Percentiles rank a stretch among this genome's conserved stretches.
phyloP scores from a whole-genome alignment of 2,797 vertebrate species.

The Decapterus maruadsi region DNA sequence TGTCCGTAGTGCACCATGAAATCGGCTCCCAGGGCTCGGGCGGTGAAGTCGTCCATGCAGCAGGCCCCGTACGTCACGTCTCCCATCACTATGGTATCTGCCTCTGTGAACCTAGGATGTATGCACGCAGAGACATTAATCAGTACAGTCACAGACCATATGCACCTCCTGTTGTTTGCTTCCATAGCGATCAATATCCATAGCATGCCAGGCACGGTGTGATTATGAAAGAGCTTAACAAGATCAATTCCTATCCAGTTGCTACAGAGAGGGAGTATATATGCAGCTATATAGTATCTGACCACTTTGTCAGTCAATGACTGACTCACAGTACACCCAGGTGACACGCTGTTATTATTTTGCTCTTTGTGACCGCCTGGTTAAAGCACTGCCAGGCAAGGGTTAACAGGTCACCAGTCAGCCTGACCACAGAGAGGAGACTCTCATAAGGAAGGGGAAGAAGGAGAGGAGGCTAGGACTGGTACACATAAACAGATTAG shows the following conservation, averaged over 20 bases:
- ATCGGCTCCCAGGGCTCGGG: slow-evolving; percentile 93
- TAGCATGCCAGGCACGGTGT: slow-evolving; percentile 26
- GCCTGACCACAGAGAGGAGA: slow-evolving; percentile 11
- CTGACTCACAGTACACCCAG: slow-evolving; percentile 35
- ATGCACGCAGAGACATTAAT: slow-evolving; percentile 34
- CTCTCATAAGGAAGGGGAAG: slow-evolving; percentile 6
- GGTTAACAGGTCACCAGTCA: slow-evolving; percentile 45
- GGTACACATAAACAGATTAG: slow-evolving; percentile 35
- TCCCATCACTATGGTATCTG: slow-evolving; percentile 95
- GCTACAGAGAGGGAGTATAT: slow-evolving; percentile 22
- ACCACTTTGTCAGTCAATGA: slow-evolving; percentile 49
- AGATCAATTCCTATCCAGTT: slow-evolving; percentile 60
- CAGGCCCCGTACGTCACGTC: slow-evolving; percentile 98
- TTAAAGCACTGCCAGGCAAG: slow-evolving; percentile 19
- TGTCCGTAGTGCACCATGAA: slow-evolving; percentile 99
- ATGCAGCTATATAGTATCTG: slow-evolving; percentile 33
- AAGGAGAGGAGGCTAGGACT: slow-evolving; percentile 10
- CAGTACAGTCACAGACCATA: slow-evolving; percentile 37
- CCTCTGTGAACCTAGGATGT: slow-evolving; percentile 89
- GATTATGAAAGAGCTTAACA: slow-evolving; percentile 53
- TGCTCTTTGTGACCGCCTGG: slow-evolving; percentile 35
- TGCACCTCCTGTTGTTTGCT: slow-evolving; percentile 37
- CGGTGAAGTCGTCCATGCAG: slow-evolving; percentile 97
- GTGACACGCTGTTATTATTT: slow-evolving; percentile 43
- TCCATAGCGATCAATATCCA: slow-evolving; percentile 55